Conservation (phyloP, 1,140 invertebrate species). For the Trissolcus basalis region DNA sequence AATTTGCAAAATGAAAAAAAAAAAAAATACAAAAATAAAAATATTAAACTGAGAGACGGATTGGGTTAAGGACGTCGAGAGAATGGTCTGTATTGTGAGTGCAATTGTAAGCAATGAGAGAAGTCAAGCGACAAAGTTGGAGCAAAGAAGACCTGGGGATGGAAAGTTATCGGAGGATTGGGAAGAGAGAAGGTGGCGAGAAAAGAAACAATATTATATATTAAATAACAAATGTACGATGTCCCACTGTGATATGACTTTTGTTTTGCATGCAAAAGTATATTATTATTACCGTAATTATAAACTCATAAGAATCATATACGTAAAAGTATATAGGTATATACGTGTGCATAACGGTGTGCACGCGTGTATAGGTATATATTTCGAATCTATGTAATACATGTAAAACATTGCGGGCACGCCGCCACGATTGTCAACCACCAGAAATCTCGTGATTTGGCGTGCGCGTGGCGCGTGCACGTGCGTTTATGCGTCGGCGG, state of each 20-base stretch:
- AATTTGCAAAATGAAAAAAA: slow-evolving; percentile 37
- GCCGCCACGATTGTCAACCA: no score
- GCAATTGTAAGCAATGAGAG: slow-evolving; percentile 17
- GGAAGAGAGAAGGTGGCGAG: neutral
- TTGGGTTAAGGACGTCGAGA: slow-evolving; percentile 50
- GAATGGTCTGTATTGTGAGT: slow-evolving; percentile 39
- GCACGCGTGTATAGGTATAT: slow-evolving; percentile 25
- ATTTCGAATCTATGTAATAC: slow-evolving; percentile 34
- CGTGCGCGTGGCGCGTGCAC: slow-evolving; percentile 1
- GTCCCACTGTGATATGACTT: slow-evolving; percentile 76
- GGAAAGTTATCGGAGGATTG: slow-evolving; percentile 29
- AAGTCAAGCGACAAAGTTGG: slow-evolving; percentile 4
- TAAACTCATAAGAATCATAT: slow-evolving; percentile 54
- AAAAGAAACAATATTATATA: slow-evolving; percentile 68
- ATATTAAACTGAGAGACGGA: slow-evolving; percentile 47
- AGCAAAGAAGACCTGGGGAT: slow-evolving; percentile 15
- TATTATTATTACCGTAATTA: slow-evolving; percentile 72
- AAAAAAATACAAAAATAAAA: slow-evolving; percentile 37
- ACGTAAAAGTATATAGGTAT: no score
- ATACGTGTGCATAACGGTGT: no score
- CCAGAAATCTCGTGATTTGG: no score
- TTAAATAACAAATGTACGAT: slow-evolving; percentile 74
- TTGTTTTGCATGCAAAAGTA: slow-evolving; percentile 75
- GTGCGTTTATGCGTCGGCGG: slow-evolving; percentile 15
- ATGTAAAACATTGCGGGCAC: slow-evolving; percentile 11